Evolutionary conservation across 1,140 invertebrate species (phyloP).

Genomic region (Ceratoteleas bidentatus): DNA sequence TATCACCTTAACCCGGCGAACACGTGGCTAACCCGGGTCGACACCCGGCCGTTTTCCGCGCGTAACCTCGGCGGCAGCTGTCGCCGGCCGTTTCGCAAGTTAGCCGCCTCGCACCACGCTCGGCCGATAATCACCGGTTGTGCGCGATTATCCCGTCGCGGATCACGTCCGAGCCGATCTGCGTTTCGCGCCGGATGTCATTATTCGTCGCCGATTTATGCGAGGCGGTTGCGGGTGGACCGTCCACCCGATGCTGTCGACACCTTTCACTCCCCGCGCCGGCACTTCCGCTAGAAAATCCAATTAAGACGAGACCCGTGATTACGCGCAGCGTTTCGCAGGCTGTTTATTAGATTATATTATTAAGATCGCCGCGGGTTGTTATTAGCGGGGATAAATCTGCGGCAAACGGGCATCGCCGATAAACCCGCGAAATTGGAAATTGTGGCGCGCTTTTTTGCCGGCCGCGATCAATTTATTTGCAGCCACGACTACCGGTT

Average conservation of each 20-base stretch:
- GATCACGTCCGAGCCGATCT: conserved; percentile 7
- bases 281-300: conserved; percentile 64
- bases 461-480: conserved; percentile 6
- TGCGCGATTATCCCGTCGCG: conserved; percentile 22
- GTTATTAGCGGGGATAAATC: conserved; percentile 57
- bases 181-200: conserved; percentile 41
- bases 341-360: conserved; percentile 61
- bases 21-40: conserved; percentile 25
- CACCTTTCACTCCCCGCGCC: conserved; percentile 57
- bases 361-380: conserved; percentile 58
- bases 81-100: background rate
- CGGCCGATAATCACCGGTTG: conserved; percentile 28
- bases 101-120: conserved; percentile 4
- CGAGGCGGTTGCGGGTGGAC: conserved; percentile 46
- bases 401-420: conserved; percentile 15
- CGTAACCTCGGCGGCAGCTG: conserved; percentile 13
- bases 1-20: conserved; percentile 29
- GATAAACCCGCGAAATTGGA: conserved; percentile 42
- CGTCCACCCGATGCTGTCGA: conserved; percentile 51
- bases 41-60: conserved; percentile 18
- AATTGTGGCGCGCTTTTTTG: conserved; percentile 16
- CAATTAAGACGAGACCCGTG: conserved; percentile 61
- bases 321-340: conserved; percentile 46
- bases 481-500: background rate
- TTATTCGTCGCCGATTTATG: conserved; percentile 59